Conservation (phyloP, 2,888 invertebrate species). For the Trachelus stipa region DNA sequence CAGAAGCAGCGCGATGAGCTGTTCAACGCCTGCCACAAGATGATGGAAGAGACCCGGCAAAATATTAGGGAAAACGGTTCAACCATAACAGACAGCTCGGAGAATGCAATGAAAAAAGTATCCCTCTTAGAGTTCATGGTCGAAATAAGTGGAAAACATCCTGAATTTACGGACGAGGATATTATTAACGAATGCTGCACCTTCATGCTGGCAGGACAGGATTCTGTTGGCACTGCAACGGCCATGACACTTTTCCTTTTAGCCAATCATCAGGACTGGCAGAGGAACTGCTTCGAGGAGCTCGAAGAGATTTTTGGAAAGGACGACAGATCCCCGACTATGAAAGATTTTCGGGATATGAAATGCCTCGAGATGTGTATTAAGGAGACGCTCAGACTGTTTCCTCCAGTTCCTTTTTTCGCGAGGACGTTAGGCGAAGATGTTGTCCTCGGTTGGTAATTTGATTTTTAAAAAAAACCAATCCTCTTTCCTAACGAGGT, state of each 20-base stretch:
- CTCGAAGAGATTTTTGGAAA: constrained; percentile 46
- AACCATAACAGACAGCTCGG: background rate
- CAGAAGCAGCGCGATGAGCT: constrained; percentile 64
- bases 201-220: constrained; percentile 75
- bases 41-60: constrained; percentile 45
- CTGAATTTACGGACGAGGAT: constrained; percentile 70
- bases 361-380: constrained; percentile 56
- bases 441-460: constrained; percentile 18
- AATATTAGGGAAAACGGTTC: constrained; percentile 14
- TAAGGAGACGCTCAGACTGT: constrained; percentile 58
- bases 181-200: constrained; percentile 73
- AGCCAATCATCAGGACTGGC: constrained; percentile 69
- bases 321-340: constrained; percentile 37
- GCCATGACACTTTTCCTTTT: constrained; percentile 71
- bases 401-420: constrained; percentile 58
- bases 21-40: constrained; percentile 40
- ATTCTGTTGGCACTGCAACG: constrained; percentile 72
- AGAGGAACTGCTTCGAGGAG: constrained; percentile 54
- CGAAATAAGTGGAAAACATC: constrained; percentile 68
- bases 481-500: background rate
- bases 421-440: constrained; percentile 55
- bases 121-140: constrained; percentile 70
- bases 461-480: background rate
- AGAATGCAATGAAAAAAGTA: constrained; percentile 18
- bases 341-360: constrained; percentile 52